Evolutionary conservation across 1,140 invertebrate species (phyloP), one percentile per base, ranked within the genome.

Genomic region (Drosophila ficusphila): DNA sequence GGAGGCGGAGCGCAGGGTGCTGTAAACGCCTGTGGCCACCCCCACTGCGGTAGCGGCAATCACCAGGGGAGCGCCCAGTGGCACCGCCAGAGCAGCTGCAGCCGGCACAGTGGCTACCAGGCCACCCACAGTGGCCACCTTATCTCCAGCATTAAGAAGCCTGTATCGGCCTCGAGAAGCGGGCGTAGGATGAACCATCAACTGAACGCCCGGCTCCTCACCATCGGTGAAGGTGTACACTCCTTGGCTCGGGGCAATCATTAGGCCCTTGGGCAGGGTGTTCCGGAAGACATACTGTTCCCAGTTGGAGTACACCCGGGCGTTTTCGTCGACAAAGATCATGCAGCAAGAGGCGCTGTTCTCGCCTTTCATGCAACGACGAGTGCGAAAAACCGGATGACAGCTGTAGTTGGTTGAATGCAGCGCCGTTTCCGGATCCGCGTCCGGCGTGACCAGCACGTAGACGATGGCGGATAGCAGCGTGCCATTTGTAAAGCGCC

Each of bases 251-350:
- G 89, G 89, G 3, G 89, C 85, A 12, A 90, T 69, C 89, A 90
- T 85, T 0, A 44, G 56, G 18, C 89, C 89, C n/a, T 46, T 53
- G 8, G 89, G 85, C 38, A 90, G 44, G 0, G 69, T 68, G 61
- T 90, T 90, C 1, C 76, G 71, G 4, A 33, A 48, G 7, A 90
- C 39, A 70, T 62, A 90, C 4, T 72, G 39, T 16, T 73, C 8
- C 89, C 89, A 90, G 46, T 85, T 90, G 21, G 48, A 34, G 60
- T 90, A 90, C 12, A 90, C 72, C 2, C 89, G 78, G 4, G 69
- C 86, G 11, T 77, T 48, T 25, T 90, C 89, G 46, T 90, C 89
- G 6, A 90, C 73, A 6, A 90, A 90, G 23, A 83, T 65, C 89
- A 90, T 90, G 60, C 89, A 90, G 14, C 89, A 90, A 7, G 74